Conservation (phyloP, 2,888 invertebrate species). For the Caenorhabditis sinica region DNA sequence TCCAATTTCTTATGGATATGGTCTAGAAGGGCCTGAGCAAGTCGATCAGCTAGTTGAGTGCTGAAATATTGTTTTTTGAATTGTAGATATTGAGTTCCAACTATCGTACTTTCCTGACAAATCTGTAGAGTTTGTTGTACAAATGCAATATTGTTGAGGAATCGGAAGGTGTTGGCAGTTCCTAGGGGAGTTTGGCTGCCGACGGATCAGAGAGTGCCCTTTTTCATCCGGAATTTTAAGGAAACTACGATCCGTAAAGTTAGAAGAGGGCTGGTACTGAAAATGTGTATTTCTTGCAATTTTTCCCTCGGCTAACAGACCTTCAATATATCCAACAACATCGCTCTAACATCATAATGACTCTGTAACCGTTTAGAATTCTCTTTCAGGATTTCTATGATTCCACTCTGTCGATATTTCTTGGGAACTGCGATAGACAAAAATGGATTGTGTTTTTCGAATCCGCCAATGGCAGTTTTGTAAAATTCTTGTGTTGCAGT, state of each 20-base stretch:
- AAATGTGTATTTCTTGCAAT: too few relatives aligned
- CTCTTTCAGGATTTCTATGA: slow-evolving; percentile 56
- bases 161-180: slow-evolving; percentile 64
- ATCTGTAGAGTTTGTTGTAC: slow-evolving; percentile 22
- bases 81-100: too few relatives aligned
- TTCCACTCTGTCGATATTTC: slow-evolving; percentile 47
- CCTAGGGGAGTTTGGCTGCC: slow-evolving; percentile 43
- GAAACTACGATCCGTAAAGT: slow-evolving; percentile 9
- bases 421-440: slow-evolving; percentile 68
- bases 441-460: slow-evolving; percentile 71
- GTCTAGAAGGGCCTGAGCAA: background rate
- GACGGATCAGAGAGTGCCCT: slow-evolving; percentile 63
- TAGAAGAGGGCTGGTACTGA: background rate
- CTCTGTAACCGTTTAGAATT: slow-evolving; percentile 66
- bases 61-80: too few relatives aligned
- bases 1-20: background rate
- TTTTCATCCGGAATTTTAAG: slow-evolving; percentile 44
- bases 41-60: background rate
- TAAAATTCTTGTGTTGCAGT: background rate
- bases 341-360: slow-evolving; percentile 69
- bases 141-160: slow-evolving; percentile 68
- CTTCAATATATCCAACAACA: slow-evolving; percentile 68
- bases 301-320: too few relatives aligned
- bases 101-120: too few relatives aligned
- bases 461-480: background rate